Base-by-base conservation (phyloP, 2,888 invertebrate genomes). In the Caenorhabditis sinica region DNA sequence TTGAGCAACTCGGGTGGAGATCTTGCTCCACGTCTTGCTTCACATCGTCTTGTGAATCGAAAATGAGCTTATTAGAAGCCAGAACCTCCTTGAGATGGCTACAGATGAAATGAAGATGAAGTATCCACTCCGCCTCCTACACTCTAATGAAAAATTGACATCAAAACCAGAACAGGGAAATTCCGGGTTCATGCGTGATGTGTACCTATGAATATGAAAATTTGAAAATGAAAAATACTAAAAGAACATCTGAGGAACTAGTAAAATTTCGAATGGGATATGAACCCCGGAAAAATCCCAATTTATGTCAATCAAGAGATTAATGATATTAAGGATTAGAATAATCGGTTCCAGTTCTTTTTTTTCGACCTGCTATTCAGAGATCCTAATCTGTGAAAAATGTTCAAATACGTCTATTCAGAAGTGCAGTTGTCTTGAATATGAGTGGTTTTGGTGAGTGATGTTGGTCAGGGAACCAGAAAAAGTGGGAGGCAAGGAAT, bases 11-110 rank as follows among this genome's bases (percentile, higher is more conserved):
- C n/a, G n/a, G n/a, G n/a, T 53, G 56, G 23, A 51, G 20, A 56
- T 65, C 49, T 58, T 45, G 65, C 30, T 56, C 51, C 23, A n/a
- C 25, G 25, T 65, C 63, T 36, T 51, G 20, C n/a, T 43, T 36
- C 56, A 65, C 79, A 65, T 63, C 66, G 72, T 80, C 80, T 79
- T 79, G 30, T 40, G 80, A 80, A 80, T 80, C 45, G 36, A 58
- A 58, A 80, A 73, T 72, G 72, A 80, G 80, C 80, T 80, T 80
- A 80, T 80, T 80, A 80, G 45, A 60, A 58, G 66, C 30, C 33
- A 33, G 43, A 30, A 33, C 45, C n/a, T 33, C 49, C 20, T 68
- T n/a, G 17, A 17, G 25, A 17, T 20, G 28, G 25, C 20, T 23
- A 36, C 8, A n/a, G 30, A 69, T 68, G 66, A 58, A 66, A 58